phyloP scores from a whole-genome alignment of 2,797 vertebrate genomes.

The Danio aesculapii region DNA sequence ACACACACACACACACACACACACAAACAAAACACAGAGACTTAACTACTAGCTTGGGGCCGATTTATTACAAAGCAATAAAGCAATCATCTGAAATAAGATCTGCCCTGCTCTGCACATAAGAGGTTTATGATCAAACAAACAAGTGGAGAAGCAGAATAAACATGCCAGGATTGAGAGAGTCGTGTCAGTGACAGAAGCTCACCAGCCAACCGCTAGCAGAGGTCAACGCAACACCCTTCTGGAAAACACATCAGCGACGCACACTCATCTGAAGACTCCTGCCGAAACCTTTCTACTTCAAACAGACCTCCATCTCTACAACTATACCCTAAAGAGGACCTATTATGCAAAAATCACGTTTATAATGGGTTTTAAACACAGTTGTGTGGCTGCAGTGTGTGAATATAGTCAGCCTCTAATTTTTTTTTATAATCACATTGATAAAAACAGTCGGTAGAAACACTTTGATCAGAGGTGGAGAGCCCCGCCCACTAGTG shows the following conservation, averaged over 20 bases:
- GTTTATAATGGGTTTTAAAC: too few species aligned
- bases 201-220: conserved; percentile 67
- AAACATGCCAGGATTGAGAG: too few species aligned
- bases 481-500: too few species aligned
- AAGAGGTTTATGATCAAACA: conserved; percentile 42
- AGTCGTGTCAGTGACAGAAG: conserved; percentile 54
- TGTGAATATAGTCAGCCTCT: too few species aligned
- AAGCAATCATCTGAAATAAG: conserved; percentile 9
- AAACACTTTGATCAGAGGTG: too few species aligned
- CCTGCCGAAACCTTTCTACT: neutral
- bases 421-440: too few species aligned
- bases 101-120: conserved; percentile 24
- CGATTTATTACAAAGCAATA: neutral
- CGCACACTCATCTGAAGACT: neutral
- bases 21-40: neutral
- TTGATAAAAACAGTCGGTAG: too few species aligned
- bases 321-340: neutral
- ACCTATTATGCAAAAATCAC: too few species aligned
- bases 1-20: neutral
- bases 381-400: too few species aligned
- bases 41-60: neutral
- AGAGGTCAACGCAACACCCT: conserved; percentile 28
- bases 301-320: neutral
- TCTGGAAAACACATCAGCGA: conserved; percentile 19
- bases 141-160: neutral